These are phyloP conservation scores for Harpagifer antarcticus DNA, from an alignment of 2,797 vertebrate species.

Conservation along the genomic window DNA sequence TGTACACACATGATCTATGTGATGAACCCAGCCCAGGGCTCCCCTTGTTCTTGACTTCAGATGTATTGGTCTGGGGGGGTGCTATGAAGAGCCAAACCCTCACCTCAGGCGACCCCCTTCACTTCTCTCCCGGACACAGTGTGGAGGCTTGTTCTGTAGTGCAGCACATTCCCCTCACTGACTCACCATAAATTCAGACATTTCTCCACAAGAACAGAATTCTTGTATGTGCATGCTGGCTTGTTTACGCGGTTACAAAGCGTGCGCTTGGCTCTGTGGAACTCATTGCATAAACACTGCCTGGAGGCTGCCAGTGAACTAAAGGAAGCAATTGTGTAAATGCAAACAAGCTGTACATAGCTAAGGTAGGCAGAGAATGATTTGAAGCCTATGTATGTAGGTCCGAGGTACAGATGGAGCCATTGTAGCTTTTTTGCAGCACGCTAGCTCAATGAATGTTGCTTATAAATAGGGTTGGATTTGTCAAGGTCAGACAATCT, in stretches of 20 bases:
- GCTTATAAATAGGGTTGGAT: conserved; percentile 3
- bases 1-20: conserved; percentile 4
- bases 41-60: neutral
- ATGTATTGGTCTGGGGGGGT: conserved; percentile 31
- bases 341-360: conserved; percentile 40
- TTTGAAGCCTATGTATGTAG: conserved; percentile 34
- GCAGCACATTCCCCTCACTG: conserved; percentile 14
- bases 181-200: conserved; percentile 14
- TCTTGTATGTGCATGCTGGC: conserved; percentile 32
- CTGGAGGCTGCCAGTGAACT: conserved; percentile 38
- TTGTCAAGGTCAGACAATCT: conserved; percentile 4
- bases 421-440: conserved; percentile 31
- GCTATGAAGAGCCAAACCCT: conserved; percentile 13
- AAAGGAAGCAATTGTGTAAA: conserved; percentile 41
- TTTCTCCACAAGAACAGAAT: neutral
- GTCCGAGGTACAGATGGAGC: conserved; percentile 42
- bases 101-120: conserved; percentile 7
- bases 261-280: neutral
- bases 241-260: conserved; percentile 18
- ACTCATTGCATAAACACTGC: conserved; percentile 31
- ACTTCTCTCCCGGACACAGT: neutral
- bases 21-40: conserved; percentile 1
- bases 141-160: conserved; percentile 1
- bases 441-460: conserved; percentile 21
- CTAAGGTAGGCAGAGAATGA: conserved; percentile 48